Evolutionary conservation across 1,140 invertebrate species (phyloP).

Genomic region (Hypothenemus hampei): DNA sequence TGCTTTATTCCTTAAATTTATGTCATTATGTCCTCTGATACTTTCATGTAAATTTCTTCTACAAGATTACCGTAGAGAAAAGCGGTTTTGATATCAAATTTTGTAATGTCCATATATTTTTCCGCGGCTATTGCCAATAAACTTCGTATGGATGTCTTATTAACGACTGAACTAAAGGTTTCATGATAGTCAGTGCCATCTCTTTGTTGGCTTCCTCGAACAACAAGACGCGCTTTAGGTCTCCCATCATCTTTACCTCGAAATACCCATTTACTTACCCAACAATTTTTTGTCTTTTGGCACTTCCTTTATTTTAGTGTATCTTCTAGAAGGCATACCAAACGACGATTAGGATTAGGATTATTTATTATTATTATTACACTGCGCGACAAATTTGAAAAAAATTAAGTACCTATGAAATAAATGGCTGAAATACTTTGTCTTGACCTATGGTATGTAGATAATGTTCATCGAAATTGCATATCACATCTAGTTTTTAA

Average conservation of each 20-base stretch:
- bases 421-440: no score
- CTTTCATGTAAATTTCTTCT: conserved; percentile 46
- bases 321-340: no score
- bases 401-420: no score
- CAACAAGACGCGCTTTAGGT: conserved; percentile 43
- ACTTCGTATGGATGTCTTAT: conserved; percentile 40
- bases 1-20: conserved; percentile 12
- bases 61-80: conserved; percentile 46
- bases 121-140: conserved; percentile 42
- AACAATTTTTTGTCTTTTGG: no score
- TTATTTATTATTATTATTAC: no score
- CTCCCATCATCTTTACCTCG: conserved; percentile 24
- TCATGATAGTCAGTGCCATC: conserved; percentile 43
- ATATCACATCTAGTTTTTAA: no score
- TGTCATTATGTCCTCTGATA: conserved; percentile 38
- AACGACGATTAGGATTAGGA: no score
- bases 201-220: conserved; percentile 42
- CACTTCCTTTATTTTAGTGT: no score
- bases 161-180: conserved; percentile 42
- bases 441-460: no score
- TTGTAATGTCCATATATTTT: conserved; percentile 38
- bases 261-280: conserved; percentile 43
- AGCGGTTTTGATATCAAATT: conserved; percentile 46
- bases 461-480: no score
- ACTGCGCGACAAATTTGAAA: no score